Conservation (phyloP, 2,797 vertebrate genomes). For the Pristis pectinata region DNA sequence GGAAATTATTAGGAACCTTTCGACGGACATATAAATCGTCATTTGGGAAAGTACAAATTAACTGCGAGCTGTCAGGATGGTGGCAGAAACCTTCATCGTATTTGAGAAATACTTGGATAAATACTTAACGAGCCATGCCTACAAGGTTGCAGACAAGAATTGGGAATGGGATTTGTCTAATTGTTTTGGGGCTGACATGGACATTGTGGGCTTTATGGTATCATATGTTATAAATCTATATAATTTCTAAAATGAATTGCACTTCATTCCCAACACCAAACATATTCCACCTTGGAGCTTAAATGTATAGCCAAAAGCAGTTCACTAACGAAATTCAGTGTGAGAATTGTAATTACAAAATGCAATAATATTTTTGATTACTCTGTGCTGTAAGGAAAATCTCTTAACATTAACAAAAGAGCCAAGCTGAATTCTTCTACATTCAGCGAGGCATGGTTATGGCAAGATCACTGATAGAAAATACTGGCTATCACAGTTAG, state of each 20-base stretch:
- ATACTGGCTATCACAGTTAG: neutral
- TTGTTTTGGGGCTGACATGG: too few relatives aligned
- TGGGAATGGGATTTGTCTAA: too few relatives aligned
- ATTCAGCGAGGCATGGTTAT: neutral
- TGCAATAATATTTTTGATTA: neutral
- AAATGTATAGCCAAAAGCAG: neutral
- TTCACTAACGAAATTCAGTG: neutral
- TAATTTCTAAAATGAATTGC: neutral
- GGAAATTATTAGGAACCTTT: too few relatives aligned
- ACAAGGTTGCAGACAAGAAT: too few relatives aligned
- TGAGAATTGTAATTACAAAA: neutral
- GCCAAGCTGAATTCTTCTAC: neutral
- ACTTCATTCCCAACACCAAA: neutral
- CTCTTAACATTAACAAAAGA: neutral
- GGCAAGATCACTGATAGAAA: neutral
- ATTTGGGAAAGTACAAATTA: too few relatives aligned
- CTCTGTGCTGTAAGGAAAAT: neutral
- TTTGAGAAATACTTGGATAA: too few relatives aligned
- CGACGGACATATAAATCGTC: too few relatives aligned
- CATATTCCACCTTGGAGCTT: neutral
- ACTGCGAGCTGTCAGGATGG: too few relatives aligned
- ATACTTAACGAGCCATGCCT: too few relatives aligned
- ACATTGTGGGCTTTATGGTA: too few relatives aligned
- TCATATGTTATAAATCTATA: too few relatives aligned
- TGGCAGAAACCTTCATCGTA: too few relatives aligned